phyloP scores from a whole-genome alignment of 2,888 invertebrate species.

The Cosmorhoe ocellata region DNA sequence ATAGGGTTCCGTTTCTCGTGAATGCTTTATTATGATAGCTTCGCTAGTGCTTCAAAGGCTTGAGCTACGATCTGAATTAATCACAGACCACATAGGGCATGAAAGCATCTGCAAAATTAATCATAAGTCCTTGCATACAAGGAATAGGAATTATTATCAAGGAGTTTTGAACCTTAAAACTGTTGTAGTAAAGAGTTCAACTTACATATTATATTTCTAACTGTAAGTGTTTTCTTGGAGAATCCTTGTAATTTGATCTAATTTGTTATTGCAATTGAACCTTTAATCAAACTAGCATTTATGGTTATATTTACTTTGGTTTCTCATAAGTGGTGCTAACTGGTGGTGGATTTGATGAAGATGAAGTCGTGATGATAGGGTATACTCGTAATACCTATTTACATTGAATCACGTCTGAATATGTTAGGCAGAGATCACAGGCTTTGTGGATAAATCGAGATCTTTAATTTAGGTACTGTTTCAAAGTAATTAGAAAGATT shows the following conservation, averaged over 20 bases:
- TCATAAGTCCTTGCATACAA: slow-evolving; percentile 6
- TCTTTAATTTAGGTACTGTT: background rate
- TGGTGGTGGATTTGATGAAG: too few species aligned
- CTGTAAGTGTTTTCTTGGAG: slow-evolving; percentile 1
- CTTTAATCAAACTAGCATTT: too few species aligned
- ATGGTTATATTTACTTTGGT: too few species aligned
- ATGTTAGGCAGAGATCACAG: too few species aligned
- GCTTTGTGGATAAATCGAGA: too few species aligned
- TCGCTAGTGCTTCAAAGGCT: slow-evolving; percentile 9
- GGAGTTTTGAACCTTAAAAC: slow-evolving; percentile 4
- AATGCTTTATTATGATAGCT: slow-evolving; percentile 20
- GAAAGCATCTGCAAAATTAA: slow-evolving; percentile 23
- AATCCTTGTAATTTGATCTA: background rate
- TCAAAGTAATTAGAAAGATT: too few species aligned
- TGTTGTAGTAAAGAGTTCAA: background rate
- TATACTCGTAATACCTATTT: too few species aligned
- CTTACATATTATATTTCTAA: background rate
- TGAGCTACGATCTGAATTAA: slow-evolving; percentile 20
- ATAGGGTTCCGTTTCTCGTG: slow-evolving; percentile 13
- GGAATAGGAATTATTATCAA: background rate
- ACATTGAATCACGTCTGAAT: too few species aligned
- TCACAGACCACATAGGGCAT: slow-evolving; percentile 15
- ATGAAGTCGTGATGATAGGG: too few species aligned
- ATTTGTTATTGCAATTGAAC: slow-evolving; percentile 4
- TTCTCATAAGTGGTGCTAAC: too few species aligned